These are phyloP conservation scores for Vidua chalybeata DNA, from an alignment of 2,113 vertebrate genomes.

Conservation along the genomic window DNA sequence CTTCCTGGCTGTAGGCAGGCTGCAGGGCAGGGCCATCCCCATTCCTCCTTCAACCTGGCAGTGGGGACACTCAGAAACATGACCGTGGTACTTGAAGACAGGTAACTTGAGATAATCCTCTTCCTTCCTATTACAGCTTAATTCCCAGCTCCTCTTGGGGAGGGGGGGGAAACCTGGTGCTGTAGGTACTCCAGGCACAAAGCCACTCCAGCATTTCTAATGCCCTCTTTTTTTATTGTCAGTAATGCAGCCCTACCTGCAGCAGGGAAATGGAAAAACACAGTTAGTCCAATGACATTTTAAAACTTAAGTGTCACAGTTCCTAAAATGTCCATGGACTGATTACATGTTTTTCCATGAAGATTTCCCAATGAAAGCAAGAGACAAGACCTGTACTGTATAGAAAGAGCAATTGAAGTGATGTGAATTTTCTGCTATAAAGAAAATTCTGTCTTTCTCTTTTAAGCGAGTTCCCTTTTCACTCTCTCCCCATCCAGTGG, in stretches of 20 bases:
- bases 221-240: not conserved
- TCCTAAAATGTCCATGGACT: not conserved
- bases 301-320: not conserved
- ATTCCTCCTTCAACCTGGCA: conserved; percentile 54
- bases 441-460: not conserved
- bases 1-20: conserved; percentile 30
- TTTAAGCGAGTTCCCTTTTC: not conserved
- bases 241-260: not conserved
- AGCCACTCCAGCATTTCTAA: not conserved
- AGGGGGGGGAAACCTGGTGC: not conserved
- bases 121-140: not conserved
- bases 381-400: not conserved
- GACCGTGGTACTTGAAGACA: not conserved
- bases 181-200: not conserved
- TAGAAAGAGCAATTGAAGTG: not conserved
- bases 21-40: conserved; percentile 33
- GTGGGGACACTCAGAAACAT: conserved; percentile 55
- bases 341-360: not conserved
- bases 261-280: not conserved
- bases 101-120: conserved; percentile 18
- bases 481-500: not conserved
- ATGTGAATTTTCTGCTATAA: not conserved
- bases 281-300: not conserved
- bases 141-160: not conserved
- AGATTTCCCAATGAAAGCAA: not conserved